A percentile compares a stretch with the other conserved stretches of the same genome.
phyloP scores from a whole-genome alignment of 2,113 vertebrate genomes.

The Heteronetta atricapilla region DNA sequence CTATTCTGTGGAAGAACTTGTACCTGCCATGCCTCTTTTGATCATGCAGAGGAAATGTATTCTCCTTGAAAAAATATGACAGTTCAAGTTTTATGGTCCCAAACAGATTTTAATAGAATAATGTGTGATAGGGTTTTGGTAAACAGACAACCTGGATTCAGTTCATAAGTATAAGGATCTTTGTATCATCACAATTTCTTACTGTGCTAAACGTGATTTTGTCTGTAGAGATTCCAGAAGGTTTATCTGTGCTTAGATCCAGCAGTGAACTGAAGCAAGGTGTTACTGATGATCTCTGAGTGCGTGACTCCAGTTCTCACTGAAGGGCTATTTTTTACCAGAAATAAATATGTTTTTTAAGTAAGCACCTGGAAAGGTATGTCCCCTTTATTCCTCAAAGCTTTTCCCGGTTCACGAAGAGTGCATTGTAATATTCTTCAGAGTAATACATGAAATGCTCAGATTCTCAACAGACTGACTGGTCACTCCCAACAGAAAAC shows the following conservation, averaged over 20 bases:
- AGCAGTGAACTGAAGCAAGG: not conserved
- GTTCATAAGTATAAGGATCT: not conserved
- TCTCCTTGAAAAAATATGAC: not conserved
- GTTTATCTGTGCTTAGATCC: not conserved
- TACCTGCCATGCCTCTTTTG: not conserved
- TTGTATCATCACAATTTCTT: not conserved
- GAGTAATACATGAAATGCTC: accelerated
- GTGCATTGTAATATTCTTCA: not conserved
- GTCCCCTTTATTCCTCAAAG: not conserved
- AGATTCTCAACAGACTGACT: not conserved
- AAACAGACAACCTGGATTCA: not conserved
- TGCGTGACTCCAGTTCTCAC: not conserved
- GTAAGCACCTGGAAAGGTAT: not conserved
- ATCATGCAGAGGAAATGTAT: not conserved
- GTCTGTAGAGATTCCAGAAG: not conserved
- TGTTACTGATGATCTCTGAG: not conserved
- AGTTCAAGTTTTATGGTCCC: not conserved
- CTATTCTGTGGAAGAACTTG: not conserved
- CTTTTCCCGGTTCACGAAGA: not conserved
- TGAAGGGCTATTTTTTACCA: not conserved
- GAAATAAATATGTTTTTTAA: not conserved
- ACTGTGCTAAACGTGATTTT: not conserved
- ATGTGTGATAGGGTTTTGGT: not conserved
- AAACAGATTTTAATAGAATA: not conserved
- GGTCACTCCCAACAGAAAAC: not conserved